phyloP scores from a whole-genome alignment of 2,797 vertebrate genomes.

The Champsocephalus esox region DNA sequence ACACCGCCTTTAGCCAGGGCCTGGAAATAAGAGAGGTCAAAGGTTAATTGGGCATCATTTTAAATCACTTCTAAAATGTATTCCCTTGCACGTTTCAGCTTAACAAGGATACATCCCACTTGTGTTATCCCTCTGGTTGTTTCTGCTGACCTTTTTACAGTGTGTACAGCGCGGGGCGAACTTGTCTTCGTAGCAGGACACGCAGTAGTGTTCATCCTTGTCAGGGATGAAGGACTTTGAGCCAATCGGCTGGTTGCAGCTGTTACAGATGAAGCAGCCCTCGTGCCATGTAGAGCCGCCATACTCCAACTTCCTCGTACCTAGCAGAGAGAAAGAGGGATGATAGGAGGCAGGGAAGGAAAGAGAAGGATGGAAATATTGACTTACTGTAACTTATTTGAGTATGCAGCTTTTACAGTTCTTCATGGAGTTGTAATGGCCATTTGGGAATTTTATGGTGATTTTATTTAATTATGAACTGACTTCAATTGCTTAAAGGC shows the following conservation, averaged over 20 bases:
- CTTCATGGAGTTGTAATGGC: constrained; percentile 17
- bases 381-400: neutral
- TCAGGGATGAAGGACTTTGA: constrained; percentile 98
- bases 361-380: constrained; percentile 27
- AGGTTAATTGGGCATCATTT: constrained; percentile 2
- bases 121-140: neutral
- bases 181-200: constrained; percentile 98
- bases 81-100: neutral
- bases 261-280: constrained; percentile 96
- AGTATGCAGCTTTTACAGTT: constrained; percentile 20
- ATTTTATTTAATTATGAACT: constrained; percentile 53
- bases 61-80: neutral
- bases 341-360: constrained; percentile 12
- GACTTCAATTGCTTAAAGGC: constrained; percentile 30
- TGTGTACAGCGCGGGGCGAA: constrained; percentile 97
- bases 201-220: constrained; percentile 97
- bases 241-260: constrained; percentile 96
- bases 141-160: constrained; percentile 92
- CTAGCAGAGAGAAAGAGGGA: constrained; percentile 72
- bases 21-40: constrained; percentile 72
- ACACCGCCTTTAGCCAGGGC: constrained; percentile 97
- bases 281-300: constrained; percentile 97
- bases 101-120: neutral
- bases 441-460: constrained; percentile 23
- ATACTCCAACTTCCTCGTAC: constrained; percentile 97